Evolutionary conservation across 2,113 vertebrate species (phyloP).

Genomic region (Rallus limicola): DNA sequence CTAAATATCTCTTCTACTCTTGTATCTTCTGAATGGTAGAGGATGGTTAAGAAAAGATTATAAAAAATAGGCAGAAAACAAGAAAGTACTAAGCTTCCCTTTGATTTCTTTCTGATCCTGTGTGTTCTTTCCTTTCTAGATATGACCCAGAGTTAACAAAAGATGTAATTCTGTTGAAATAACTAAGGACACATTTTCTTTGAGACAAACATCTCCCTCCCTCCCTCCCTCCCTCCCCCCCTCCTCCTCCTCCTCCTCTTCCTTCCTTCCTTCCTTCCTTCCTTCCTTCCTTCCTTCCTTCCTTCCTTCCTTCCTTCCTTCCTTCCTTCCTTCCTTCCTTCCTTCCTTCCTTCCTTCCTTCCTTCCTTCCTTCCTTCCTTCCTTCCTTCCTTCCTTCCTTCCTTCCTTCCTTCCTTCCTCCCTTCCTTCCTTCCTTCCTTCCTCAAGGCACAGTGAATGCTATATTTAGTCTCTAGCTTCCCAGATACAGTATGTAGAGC

Average conservation of each 20-base stretch:
- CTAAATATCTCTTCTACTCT: background rate
- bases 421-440: too few relatives aligned
- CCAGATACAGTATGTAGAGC: background rate
- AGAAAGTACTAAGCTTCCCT: background rate
- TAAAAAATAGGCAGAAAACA: background rate
- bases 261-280: background rate
- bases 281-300: too few relatives aligned
- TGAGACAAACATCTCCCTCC: background rate
- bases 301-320: too few relatives aligned
- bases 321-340: too few relatives aligned
- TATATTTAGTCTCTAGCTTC: slow-evolving; percentile 1
- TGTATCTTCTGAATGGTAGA: background rate
- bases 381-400: background rate
- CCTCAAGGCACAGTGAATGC: background rate
- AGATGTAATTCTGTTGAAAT: background rate
- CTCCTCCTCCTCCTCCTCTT: background rate
- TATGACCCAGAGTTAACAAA: background rate
- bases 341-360: too few relatives aligned
- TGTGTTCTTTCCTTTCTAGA: background rate
- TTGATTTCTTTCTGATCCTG: background rate
- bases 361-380: too few relatives aligned
- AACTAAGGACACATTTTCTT: background rate
- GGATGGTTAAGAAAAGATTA: background rate
- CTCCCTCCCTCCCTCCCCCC: too few relatives aligned
- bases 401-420: too few relatives aligned